Base-by-base conservation (phyloP, 2,797 vertebrate genomes). In the Psittacula derbiana region DNA sequence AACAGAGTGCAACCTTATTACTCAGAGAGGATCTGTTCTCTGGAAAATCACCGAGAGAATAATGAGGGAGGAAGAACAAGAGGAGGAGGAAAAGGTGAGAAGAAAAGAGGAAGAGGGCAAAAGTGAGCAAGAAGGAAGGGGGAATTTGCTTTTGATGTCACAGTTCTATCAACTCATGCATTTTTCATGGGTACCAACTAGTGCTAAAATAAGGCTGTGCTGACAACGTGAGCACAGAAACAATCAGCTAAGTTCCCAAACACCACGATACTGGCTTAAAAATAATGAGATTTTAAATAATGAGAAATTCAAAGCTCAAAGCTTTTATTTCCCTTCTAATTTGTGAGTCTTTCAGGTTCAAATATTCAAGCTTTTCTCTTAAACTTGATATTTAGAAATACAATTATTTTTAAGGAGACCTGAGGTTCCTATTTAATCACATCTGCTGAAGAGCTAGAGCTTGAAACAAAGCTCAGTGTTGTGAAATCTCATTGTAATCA, bases 121-220 rank as follows among this genome's bases (percentile, higher is more conserved):
- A 87, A 72, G 75, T 89, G 87, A 92, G 87, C 52, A 74, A 76
- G 76, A 78, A 90, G 86, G 67, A 60, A 88, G 96, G 65, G 62
- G 76, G 73, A 92, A 90, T 84, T 90, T 90, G 93, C 89, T 95
- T 97, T 97, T 97, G 95, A 97, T 97, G 93, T 96, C 93, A 90
- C 79, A 88, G 65, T 94, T 97, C 95, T 95, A 92, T 94, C 95
- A 93, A 41, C 91, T 96, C 93, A 96, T 97, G 96, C 89, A 97
- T 97, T 96, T 97, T 97, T 96, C 96, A 97, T 97, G 87, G 89
- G 5, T 75, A 92, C 92, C 87, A 83, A 81, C 91, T 70, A 83
- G 73, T 70, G 88, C 76, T 93, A 93, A 95, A 96, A 94, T 94
- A 94, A 88, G 85, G 80, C 91, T 86, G 73, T 60, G 85, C 73